Evolutionary conservation across 2,113 vertebrate genomes (phyloP).

Genomic region (Elgaria multicarinata): DNA sequence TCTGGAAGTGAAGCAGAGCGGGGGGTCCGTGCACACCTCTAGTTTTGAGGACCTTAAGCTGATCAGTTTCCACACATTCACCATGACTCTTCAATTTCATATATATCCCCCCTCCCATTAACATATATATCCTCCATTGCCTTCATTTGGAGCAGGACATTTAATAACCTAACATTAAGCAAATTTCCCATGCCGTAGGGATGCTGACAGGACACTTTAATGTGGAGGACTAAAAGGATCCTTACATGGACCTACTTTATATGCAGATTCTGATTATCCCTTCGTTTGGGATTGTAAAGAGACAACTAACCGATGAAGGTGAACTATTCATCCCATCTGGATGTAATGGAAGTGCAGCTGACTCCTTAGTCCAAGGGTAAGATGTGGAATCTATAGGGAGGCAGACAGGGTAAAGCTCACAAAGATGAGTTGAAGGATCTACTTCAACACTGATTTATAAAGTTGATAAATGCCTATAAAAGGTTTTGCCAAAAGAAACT

Average conservation of each 20-base stretch:
- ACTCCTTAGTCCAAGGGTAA: background rate
- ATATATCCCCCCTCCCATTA: background rate
- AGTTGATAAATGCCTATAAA: background rate
- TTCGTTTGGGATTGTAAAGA: background rate
- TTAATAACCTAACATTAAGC: background rate
- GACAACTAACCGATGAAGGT: background rate
- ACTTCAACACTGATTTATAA: background rate
- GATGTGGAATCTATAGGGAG: constrained; percentile 10
- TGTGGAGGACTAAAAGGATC: background rate
- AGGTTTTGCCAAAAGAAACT: background rate
- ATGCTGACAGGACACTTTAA: constrained; percentile 18
- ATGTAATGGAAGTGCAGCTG: background rate
- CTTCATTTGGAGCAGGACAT: background rate
- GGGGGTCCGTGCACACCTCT: too few relatives aligned
- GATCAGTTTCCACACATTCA: too few relatives aligned
- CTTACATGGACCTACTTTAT: rapidly evolving
- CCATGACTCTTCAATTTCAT: background rate
- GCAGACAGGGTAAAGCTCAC: constrained; percentile 12
- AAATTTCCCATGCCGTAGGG: background rate
- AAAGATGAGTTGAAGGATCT: background rate
- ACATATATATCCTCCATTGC: background rate
- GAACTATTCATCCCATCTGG: background rate
- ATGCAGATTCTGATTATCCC: background rate
- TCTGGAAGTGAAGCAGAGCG: too few relatives aligned
- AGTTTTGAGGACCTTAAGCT: background rate